Conservation (phyloP, 2,797 vertebrate genomes). For the Ammospiza maritima region DNA sequence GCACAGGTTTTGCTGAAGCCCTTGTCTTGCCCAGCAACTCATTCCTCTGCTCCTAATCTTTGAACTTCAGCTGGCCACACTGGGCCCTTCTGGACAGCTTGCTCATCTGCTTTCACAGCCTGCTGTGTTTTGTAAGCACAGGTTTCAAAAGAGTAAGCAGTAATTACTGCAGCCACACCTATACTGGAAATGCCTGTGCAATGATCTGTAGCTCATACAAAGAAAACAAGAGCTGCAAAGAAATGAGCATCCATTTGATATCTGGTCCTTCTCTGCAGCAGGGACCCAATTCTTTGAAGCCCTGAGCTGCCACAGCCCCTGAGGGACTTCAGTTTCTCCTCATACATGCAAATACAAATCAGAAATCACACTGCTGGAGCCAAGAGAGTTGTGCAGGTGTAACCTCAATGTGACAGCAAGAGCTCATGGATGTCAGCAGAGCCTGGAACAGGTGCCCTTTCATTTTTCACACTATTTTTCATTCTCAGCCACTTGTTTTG, state of each 20-base stretch:
- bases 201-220: neutral
- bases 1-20: neutral
- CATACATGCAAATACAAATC: constrained; percentile 47
- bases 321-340: neutral
- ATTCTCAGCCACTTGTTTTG: constrained; percentile 27
- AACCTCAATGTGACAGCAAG: constrained; percentile 1
- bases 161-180: constrained; percentile 60
- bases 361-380: neutral
- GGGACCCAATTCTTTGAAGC: constrained; percentile 12
- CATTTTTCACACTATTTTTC: constrained; percentile 37
- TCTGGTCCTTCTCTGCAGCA: constrained; percentile 29
- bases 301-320: neutral
- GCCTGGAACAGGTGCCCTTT: constrained; percentile 36
- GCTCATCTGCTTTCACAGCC: neutral
- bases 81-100: neutral
- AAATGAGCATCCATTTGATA: constrained; percentile 2
- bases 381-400: constrained; percentile 41
- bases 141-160: constrained; percentile 17
- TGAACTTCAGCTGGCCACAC: neutral
- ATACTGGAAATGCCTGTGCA: constrained; percentile 60
- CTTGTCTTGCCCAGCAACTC: neutral
- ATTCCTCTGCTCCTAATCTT: neutral
- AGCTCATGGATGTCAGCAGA: constrained; percentile 6
- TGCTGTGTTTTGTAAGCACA: constrained; percentile 10
- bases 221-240: constrained; percentile 14